Evolutionary conservation across 2,113 vertebrate species (phyloP).

Genomic region (Urocitellus parryii): DNA sequence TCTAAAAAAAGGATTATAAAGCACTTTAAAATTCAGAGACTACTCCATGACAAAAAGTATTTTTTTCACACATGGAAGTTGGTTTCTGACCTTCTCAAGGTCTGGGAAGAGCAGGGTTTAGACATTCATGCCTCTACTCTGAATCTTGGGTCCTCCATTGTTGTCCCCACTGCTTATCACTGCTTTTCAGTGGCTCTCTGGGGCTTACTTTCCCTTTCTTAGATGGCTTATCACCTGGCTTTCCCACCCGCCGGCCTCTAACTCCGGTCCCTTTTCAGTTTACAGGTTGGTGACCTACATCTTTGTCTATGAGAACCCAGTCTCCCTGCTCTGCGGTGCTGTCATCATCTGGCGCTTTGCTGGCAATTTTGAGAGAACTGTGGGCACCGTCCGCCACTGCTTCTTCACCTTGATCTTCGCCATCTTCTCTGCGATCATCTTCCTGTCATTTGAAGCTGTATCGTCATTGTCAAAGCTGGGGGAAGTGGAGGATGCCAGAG

Average conservation of each 20-base stretch:
- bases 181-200: not conserved
- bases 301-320: constrained; percentile 88
- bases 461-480: constrained; percentile 60
- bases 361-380: constrained; percentile 88
- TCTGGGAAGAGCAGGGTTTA: constrained; percentile 25
- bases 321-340: constrained; percentile 84
- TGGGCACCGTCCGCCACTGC: constrained; percentile 90
- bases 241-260: constrained; percentile 17
- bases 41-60: not conserved
- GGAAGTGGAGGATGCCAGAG: constrained; percentile 83
- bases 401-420: constrained; percentile 86
- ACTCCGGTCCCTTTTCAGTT: constrained; percentile 84
- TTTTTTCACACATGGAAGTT: not conserved
- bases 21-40: not conserved
- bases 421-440: constrained; percentile 83
- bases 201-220: not conserved
- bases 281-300: constrained; percentile 91
- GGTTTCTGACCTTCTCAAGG: not conserved
- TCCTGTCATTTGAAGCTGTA: constrained; percentile 79
- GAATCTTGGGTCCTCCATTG: not conserved
- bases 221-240: not conserved
- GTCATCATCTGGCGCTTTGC: constrained; percentile 88
- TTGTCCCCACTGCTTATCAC: not conserved
- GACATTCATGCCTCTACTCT: not conserved
- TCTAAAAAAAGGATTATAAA: constrained; percentile 40